These are phyloP conservation scores for Temnopleurus reevesii DNA, from an alignment of 53 echinoderm and acorn worm species.

Conservation along the genomic window DNA sequence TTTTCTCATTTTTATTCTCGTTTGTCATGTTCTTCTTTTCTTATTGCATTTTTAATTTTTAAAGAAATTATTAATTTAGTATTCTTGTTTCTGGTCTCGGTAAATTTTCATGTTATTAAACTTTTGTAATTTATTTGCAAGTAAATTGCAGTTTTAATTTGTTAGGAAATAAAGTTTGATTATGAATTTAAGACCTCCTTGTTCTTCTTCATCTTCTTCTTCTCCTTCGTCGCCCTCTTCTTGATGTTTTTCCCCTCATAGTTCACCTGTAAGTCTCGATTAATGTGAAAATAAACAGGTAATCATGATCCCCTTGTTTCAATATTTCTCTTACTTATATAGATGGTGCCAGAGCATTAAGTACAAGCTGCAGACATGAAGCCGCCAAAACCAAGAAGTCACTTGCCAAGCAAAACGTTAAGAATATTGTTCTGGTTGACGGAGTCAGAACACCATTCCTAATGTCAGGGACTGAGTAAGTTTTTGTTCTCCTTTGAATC, in stretches of 20 bases:
- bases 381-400: slow-evolving; percentile 78
- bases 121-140: no score
- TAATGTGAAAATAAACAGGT: no score
- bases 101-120: no score
- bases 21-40: background rate
- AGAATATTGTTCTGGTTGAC: slow-evolving; percentile 90
- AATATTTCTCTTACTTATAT: background rate
- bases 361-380: slow-evolving; percentile 69
- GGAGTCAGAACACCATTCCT: slow-evolving; percentile 98
- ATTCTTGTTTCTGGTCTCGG: no score
- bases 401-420: slow-evolving; percentile 76
- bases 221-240: background rate
- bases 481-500: background rate
- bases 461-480: slow-evolving; percentile 98
- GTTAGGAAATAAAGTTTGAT: no score
- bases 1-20: background rate
- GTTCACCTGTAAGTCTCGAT: no score
- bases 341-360: slow-evolving; percentile 73
- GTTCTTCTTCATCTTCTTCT: background rate
- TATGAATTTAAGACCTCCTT: background rate
- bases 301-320: no score
- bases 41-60: background rate
- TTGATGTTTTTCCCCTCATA: no score
- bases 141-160: no score
- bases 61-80: no score